These are phyloP conservation scores for Troides oblongomaculatus DNA, from an alignment of 2,888 invertebrate genomes.

Conservation along the genomic window DNA sequence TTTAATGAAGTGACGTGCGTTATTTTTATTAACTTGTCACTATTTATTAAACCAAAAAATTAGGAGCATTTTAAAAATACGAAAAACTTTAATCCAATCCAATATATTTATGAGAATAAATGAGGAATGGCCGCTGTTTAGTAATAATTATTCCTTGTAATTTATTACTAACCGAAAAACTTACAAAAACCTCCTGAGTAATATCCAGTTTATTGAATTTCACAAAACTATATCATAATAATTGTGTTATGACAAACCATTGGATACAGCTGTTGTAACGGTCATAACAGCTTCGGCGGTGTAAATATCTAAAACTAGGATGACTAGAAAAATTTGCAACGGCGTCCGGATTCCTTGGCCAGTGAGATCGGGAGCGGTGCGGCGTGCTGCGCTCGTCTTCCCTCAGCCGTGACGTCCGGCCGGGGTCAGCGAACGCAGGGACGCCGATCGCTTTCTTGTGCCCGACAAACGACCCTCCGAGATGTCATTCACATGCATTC, in stretches of 20 bases:
- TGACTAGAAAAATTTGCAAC: slow-evolving; percentile 20
- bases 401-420: slow-evolving; percentile 72
- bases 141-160: too few relatives aligned
- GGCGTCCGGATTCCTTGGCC: slow-evolving; percentile 23
- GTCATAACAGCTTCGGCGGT: neutral
- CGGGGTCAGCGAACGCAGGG: slow-evolving; percentile 75
- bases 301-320: slow-evolving; percentile 9
- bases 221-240: neutral
- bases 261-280: neutral
- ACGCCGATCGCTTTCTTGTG: slow-evolving; percentile 65
- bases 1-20: too few relatives aligned
- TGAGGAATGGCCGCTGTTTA: too few relatives aligned
- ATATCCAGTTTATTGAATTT: neutral
- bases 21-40: too few relatives aligned
- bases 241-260: neutral
- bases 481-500: slow-evolving; percentile 64
- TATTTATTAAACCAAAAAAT: too few relatives aligned
- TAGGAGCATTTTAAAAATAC: too few relatives aligned
- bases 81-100: too few relatives aligned
- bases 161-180: too few relatives aligned
- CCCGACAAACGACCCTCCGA: slow-evolving; percentile 66
- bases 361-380: slow-evolving; percentile 38
- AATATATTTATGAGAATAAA: too few relatives aligned
- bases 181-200: too few relatives aligned
- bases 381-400: slow-evolving; percentile 60